phyloP scores from a whole-genome alignment of 2,797 vertebrate species.

The Ataeniobius toweri region DNA sequence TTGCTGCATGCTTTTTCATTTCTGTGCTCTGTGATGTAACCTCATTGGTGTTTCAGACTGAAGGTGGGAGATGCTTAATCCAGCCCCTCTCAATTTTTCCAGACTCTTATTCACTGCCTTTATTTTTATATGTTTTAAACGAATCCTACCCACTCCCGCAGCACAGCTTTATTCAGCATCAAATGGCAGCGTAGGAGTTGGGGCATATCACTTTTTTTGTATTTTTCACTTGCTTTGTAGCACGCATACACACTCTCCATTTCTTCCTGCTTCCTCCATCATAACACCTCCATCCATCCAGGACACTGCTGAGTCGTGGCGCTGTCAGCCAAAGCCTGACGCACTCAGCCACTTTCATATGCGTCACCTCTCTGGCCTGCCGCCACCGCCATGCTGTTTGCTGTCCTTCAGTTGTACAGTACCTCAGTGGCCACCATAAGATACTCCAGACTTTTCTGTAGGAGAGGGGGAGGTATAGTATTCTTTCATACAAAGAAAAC shows the following conservation, averaged over 20 bases:
- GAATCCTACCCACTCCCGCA: constrained; percentile 71
- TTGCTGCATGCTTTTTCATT: constrained; percentile 46
- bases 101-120: constrained; percentile 53
- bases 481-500: constrained; percentile 36
- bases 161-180: constrained; percentile 68
- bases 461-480: constrained; percentile 7
- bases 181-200: constrained; percentile 66
- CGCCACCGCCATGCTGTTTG: constrained; percentile 57
- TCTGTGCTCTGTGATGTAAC: constrained; percentile 62
- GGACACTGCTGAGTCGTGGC: constrained; percentile 70
- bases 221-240: constrained; percentile 6
- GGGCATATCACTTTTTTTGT: constrained; percentile 54
- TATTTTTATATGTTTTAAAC: constrained; percentile 54
- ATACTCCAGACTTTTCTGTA: constrained; percentile 44
- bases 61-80: constrained; percentile 61
- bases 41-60: constrained; percentile 70
- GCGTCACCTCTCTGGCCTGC: constrained; percentile 70
- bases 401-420: constrained; percentile 59
- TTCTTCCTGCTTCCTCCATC: constrained; percentile 68
- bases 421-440: constrained; percentile 44
- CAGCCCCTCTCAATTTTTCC: constrained; percentile 32
- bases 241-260: constrained; percentile 38
- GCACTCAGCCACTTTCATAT: constrained; percentile 70
- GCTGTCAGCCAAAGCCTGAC: constrained; percentile 73
- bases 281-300: constrained; percentile 75